phyloP scores from a whole-genome alignment of 2,888 invertebrate species.

The Tachina fera region DNA sequence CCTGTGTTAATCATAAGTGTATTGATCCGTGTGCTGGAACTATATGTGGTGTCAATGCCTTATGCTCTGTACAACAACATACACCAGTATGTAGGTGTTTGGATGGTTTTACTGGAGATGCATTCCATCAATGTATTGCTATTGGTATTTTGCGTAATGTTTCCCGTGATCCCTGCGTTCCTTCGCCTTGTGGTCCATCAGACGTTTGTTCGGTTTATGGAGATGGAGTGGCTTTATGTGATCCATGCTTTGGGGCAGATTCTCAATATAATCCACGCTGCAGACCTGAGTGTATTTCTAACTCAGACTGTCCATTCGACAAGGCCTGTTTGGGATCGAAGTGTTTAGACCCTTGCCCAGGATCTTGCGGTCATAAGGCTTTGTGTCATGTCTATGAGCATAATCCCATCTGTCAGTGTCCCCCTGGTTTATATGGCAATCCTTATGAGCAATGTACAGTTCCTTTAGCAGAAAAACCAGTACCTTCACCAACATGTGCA shows the following conservation, averaged over 20 bases:
- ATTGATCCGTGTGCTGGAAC: slow-evolving; percentile 89
- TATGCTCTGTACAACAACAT: slow-evolving; percentile 91
- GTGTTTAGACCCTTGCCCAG: slow-evolving; percentile 91
- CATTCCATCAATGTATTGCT: slow-evolving; percentile 88
- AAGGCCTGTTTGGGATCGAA: slow-evolving; percentile 89
- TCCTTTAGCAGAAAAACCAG: slow-evolving; percentile 82
- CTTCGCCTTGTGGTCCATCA: slow-evolving; percentile 89
- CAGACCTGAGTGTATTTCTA: slow-evolving; percentile 91
- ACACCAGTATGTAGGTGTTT: slow-evolving; percentile 92
- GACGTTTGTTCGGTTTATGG: slow-evolving; percentile 88
- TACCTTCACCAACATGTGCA: slow-evolving; percentile 85
- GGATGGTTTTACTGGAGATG: slow-evolving; percentile 91
- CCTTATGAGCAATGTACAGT: slow-evolving; percentile 90
- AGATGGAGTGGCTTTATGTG: slow-evolving; percentile 90
- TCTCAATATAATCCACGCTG: slow-evolving; percentile 89
- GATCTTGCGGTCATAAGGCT: slow-evolving; percentile 90
- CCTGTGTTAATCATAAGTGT: slow-evolving; percentile 90
- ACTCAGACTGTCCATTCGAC: slow-evolving; percentile 91
- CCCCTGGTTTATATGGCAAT: slow-evolving; percentile 88
- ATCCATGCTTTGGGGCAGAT: slow-evolving; percentile 88
- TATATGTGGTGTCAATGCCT: slow-evolving; percentile 91
- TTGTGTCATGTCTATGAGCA: slow-evolving; percentile 88
- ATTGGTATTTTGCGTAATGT: slow-evolving; percentile 85
- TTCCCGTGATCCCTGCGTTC: slow-evolving; percentile 88
- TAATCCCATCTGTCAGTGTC: slow-evolving; percentile 89